Percentiles rank a stretch among this genome's conserved stretches.
These are phyloP conservation scores for Polyergus mexicanus DNA, from an alignment of 1,140 invertebrate genomes.

Conservation along the genomic window DNA sequence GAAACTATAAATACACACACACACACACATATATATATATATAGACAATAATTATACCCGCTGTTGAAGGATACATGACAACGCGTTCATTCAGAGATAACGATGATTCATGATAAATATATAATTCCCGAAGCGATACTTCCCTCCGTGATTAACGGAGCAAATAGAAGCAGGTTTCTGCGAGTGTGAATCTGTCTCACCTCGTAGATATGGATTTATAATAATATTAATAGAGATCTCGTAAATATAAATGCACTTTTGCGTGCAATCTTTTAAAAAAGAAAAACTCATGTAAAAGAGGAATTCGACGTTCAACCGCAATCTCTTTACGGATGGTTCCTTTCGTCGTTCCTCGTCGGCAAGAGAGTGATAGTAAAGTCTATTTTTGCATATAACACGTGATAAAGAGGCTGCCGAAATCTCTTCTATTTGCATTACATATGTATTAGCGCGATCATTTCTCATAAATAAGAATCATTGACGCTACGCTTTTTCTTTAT, in stretches of 20 bases:
- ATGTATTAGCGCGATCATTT: slow-evolving; percentile 24
- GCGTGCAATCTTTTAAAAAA: background rate
- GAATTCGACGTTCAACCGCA: slow-evolving; percentile 18
- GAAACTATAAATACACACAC: slow-evolving; percentile 57
- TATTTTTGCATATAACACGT: slow-evolving; percentile 72
- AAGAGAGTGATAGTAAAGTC: slow-evolving; percentile 60
- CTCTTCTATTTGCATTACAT: slow-evolving; percentile 65
- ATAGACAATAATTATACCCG: slow-evolving; percentile 79
- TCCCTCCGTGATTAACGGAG: slow-evolving; percentile 22
- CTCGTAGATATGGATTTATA: slow-evolving; percentile 8
- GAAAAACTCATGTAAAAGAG: background rate
- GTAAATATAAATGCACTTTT: background rate
- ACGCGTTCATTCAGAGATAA: slow-evolving; percentile 47
- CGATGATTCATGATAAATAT: slow-evolving; percentile 47
- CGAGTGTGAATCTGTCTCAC: slow-evolving; percentile 27
- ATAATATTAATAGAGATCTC: background rate
- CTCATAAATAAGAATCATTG: background rate
- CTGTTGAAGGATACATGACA: slow-evolving; percentile 62
- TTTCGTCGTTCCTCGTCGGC: slow-evolving; percentile 71
- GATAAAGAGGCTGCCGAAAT: slow-evolving; percentile 60
- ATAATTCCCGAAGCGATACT: slow-evolving; percentile 38
- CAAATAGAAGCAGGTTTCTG: slow-evolving; percentile 60
- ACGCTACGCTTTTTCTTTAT: background rate
- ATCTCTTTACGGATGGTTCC: slow-evolving; percentile 61
- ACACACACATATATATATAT: slow-evolving; percentile 41